Percentiles rank a stretch among this genome's conserved stretches.
phyloP scores from a whole-genome alignment of 2,113 vertebrate species.

The Leptodactylus fuscus region DNA sequence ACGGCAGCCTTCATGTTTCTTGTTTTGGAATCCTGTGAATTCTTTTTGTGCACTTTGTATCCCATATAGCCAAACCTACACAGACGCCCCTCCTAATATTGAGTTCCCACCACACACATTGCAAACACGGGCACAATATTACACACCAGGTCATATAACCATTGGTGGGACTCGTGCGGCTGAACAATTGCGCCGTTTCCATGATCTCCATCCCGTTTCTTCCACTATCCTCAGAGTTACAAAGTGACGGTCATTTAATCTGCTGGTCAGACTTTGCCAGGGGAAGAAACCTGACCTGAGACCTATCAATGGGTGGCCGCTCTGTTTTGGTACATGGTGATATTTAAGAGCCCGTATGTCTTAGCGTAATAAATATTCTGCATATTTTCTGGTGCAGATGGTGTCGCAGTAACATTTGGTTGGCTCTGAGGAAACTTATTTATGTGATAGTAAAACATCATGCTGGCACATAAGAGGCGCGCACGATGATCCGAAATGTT shows the following conservation, averaged over 20 bases:
- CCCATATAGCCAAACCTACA: too few species aligned
- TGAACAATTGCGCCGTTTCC: too few species aligned
- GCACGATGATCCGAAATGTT: background rate
- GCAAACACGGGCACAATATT: too few species aligned
- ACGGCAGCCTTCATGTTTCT: too few species aligned
- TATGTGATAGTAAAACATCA: background rate
- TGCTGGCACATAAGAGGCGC: background rate
- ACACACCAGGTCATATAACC: too few species aligned
- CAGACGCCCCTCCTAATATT: too few species aligned
- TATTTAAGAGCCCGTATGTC: constrained; percentile 20
- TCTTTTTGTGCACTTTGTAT: too few species aligned
- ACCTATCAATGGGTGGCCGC: background rate
- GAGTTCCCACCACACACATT: too few species aligned
- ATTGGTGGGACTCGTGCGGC: too few species aligned
- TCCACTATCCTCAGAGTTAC: too few species aligned
- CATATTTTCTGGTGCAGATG: constrained; percentile 31
- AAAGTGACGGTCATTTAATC: background rate
- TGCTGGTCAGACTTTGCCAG: background rate
- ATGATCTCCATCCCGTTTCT: too few species aligned
- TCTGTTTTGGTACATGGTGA: constrained; percentile 14
- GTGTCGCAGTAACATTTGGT: constrained; percentile 14
- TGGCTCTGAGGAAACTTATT: constrained; percentile 1
- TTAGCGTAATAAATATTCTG: constrained; percentile 42
- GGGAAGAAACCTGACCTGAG: background rate
- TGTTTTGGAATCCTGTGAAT: too few species aligned